Conservation (phyloP, 30 jellyfish, hydroid and myxozoan species). For the Pelagia noctiluca region DNA sequence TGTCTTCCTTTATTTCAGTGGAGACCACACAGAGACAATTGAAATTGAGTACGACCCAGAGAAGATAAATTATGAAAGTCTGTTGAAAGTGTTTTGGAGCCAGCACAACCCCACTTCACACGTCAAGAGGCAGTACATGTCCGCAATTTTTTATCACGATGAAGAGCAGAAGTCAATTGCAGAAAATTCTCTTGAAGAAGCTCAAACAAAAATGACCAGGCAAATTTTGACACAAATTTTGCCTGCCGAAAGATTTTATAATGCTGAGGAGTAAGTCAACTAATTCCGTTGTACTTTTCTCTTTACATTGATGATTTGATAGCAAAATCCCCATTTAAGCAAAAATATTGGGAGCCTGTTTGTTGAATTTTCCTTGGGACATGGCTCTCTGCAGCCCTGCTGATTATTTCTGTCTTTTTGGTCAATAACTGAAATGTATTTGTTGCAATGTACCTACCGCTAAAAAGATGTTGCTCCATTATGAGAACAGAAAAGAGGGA, state of each 20-base stretch:
- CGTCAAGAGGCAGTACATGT: conserved; percentile 82
- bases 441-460: too few relatives aligned
- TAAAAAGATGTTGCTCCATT: too few relatives aligned
- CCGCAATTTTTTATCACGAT: conserved; percentile 90
- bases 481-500: too few relatives aligned
- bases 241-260: conserved; percentile 92
- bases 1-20: conserved; percentile 54
- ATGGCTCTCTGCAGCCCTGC: too few relatives aligned
- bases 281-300: too few relatives aligned
- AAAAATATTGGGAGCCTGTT: too few relatives aligned
- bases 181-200: conserved; percentile 66
- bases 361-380: too few relatives aligned
- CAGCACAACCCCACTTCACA: conserved; percentile 86
- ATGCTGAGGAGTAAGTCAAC: conserved; percentile 94
- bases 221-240: conserved; percentile 71
- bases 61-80: conserved; percentile 63
- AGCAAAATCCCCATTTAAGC: too few relatives aligned
- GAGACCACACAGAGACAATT: conserved; percentile 94
- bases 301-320: too few relatives aligned
- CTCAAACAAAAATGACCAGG: conserved; percentile 43
- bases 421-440: too few relatives aligned
- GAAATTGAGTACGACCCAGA: conserved; percentile 80
- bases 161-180: conserved; percentile 83
- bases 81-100: conserved; percentile 85
- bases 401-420: too few relatives aligned